Conservation (phyloP, 2,888 invertebrate species). For the Synergus gifuensis region DNA sequence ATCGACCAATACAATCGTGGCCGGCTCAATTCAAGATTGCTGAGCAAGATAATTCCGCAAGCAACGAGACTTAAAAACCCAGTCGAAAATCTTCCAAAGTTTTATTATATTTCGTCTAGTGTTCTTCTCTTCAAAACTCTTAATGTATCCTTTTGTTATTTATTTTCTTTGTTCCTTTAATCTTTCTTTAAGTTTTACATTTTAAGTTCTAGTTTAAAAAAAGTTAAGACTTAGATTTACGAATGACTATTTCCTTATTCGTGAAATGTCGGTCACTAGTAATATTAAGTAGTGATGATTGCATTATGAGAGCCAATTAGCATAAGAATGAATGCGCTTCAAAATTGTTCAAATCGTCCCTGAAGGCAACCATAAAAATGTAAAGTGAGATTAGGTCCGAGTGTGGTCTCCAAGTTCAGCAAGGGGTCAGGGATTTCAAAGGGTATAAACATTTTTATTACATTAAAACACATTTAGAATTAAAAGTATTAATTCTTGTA, state of each 20-base stretch:
- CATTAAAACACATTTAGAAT: neutral
- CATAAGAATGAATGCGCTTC: constrained; percentile 27
- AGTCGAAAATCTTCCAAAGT: constrained; percentile 7
- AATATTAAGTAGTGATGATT: constrained; percentile 11
- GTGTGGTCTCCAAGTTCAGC: constrained; percentile 64
- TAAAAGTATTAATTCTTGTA: neutral
- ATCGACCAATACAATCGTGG: constrained; percentile 61
- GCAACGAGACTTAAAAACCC: constrained; percentile 24
- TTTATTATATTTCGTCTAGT: neutral
- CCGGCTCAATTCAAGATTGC: constrained; percentile 59
- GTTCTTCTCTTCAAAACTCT: neutral
- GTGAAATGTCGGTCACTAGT: neutral
- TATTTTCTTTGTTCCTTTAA: neutral
- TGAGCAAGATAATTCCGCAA: constrained; percentile 45
- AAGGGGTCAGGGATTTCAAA: constrained; percentile 58
- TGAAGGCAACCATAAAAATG: constrained; percentile 66
- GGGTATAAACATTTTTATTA: constrained; percentile 48
- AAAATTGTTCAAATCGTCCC: constrained; percentile 54
- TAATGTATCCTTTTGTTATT: neutral
- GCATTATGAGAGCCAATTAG: constrained; percentile 37
- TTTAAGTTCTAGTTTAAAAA: neutral
- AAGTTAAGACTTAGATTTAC: neutral
- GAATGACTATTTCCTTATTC: neutral
- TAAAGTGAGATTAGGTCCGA: constrained; percentile 63
- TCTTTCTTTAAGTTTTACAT: neutral